Conservation (phyloP, 2,797 vertebrate genomes). For the Hyperoplus immaculatus region DNA sequence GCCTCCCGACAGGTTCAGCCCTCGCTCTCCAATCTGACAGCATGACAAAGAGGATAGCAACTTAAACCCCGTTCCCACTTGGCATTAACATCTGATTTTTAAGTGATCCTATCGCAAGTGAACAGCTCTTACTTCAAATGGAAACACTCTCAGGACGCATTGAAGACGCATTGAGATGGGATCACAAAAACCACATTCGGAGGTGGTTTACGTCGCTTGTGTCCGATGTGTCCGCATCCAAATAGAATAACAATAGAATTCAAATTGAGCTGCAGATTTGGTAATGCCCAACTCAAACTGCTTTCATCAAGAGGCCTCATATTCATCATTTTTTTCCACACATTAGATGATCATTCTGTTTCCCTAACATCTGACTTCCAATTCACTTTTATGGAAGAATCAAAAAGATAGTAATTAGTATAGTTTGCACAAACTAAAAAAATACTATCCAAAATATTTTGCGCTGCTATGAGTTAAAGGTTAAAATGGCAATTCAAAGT, state of each 20-base stretch:
- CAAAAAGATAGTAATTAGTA: not conserved
- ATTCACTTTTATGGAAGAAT: not conserved
- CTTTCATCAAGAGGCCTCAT: not conserved
- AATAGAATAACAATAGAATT: not conserved
- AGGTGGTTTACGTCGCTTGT: no score
- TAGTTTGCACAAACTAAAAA: not conserved
- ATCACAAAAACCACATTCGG: no score
- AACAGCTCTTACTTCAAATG: no score
- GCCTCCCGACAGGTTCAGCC: conserved; percentile 88
- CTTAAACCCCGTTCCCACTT: no score
- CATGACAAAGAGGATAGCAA: conserved; percentile 22
- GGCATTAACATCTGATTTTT: no score
- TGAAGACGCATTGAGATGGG: no score
- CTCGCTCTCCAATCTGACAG: conserved; percentile 85
- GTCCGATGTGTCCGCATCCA: not conserved
- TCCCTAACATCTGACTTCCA: not conserved
- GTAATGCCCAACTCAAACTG: not conserved
- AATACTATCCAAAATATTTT: not conserved
- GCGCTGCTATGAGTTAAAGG: not conserved
- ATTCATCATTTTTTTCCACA: not conserved
- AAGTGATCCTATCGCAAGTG: no score
- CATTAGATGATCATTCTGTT: not conserved
- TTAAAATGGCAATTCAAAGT: not conserved
- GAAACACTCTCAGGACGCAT: no score
- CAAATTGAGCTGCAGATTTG: not conserved